Evolutionary conservation across 2,113 vertebrate genomes (phyloP).

Genomic region (Electrona antarctica): DNA sequence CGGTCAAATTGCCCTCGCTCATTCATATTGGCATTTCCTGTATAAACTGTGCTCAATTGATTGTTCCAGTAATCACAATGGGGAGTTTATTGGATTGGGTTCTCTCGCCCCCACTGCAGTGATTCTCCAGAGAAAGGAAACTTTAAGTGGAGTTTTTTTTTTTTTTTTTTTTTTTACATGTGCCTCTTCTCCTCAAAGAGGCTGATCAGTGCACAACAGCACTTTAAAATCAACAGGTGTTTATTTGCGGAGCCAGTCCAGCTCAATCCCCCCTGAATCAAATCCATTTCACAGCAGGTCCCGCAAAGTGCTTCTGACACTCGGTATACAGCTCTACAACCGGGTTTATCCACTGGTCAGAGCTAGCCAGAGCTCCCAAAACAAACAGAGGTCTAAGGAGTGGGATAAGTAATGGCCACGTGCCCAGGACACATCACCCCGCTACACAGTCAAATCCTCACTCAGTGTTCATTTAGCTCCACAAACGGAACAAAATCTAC

Average conservation of each 20-base stretch:
- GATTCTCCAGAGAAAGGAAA: constrained; percentile 50
- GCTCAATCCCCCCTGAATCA: constrained; percentile 53
- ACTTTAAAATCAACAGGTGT: constrained; percentile 78
- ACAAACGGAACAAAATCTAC: too few relatives aligned
- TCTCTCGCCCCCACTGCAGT: neutral
- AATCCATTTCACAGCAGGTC: constrained; percentile 69
- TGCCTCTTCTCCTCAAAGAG: constrained; percentile 51
- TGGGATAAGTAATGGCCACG: constrained; percentile 67
- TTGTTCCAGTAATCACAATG: constrained; percentile 71
- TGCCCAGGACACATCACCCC: constrained; percentile 66
- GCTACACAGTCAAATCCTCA: neutral
- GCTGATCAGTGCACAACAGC: constrained; percentile 40
- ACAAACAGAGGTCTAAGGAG: constrained; percentile 74
- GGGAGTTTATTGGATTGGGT: constrained; percentile 53
- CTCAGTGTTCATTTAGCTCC: too few relatives aligned
- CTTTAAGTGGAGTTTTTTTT: constrained; percentile 56
- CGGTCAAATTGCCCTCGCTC: constrained; percentile 68
- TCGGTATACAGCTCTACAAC: constrained; percentile 69
- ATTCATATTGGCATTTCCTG: constrained; percentile 74
- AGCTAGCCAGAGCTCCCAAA: constrained; percentile 72
- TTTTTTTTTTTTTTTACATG: constrained; percentile 58
- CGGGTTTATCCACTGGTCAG: constrained; percentile 73
- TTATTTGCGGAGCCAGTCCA: constrained; percentile 70
- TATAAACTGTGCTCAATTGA: constrained; percentile 71
- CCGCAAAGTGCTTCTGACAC: constrained; percentile 75